Evolutionary conservation across 2,113 vertebrate species (phyloP), one percentile per base, ranked within the genome.

Genomic region (Melospiza melodia): DNA sequence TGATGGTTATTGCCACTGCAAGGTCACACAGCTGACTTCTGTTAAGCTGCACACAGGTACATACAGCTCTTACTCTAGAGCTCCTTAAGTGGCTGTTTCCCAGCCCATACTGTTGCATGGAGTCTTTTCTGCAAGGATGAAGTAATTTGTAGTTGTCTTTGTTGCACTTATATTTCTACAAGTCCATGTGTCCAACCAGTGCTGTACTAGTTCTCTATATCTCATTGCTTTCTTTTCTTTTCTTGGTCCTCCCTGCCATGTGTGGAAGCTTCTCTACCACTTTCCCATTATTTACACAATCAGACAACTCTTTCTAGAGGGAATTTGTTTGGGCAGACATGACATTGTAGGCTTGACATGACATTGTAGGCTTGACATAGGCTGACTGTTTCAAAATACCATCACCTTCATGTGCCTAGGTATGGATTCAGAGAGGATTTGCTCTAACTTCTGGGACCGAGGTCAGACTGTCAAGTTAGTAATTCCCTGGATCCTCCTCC

Each of bases 391-490:
- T 23, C 39, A 30, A 55, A 2, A 48, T 35, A 24, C 35, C 10
- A 6, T 43, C 28, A 51, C 30, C 10, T 74, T 74, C 8, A 10
- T 4, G 7, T 39, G 20, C 17, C 18, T 58, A 21, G 33, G 7
- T 57, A 21, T 12, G 23, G 33, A 37, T 43, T 89, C 15, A 48
- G 11, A 6, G 25, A 79, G 12, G 37, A 39, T 51, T 46, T 79
- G 13, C 27, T 43, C 20, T 71, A 17, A 27, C 15, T 10, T 31
- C 24, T 46, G 30, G 5, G 35, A 10, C 33, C 27, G 41, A 48
- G 12, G 24, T 44, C 28, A 44, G 12, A 12, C 33, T 61, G 27
- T 9, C 3, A 46, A 35, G 2, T 35, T 0, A 0, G 11, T 57
- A 76, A 31, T 49, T 84, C 25, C 19, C 31, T 27, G 31, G 10